Conservation (phyloP, 2,113 vertebrate species). For the Hippocampus mohnikei region DNA sequence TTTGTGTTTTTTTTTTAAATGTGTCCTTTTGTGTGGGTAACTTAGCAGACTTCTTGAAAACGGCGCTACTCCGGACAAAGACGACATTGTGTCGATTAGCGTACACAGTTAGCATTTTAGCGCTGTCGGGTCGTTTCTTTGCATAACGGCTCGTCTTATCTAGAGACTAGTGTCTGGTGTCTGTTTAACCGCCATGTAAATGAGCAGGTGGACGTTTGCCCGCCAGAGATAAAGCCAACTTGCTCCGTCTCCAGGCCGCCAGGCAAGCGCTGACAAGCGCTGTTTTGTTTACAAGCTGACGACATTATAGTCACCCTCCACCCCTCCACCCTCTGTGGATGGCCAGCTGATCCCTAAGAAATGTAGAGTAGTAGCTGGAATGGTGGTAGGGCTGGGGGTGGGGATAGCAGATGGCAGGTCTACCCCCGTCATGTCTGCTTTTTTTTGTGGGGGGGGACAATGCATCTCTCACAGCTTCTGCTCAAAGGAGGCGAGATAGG, state of each 20-base stretch:
- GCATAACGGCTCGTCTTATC: constrained; percentile 4
- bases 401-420: constrained; percentile 75
- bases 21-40: not conserved
- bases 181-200: constrained; percentile 65
- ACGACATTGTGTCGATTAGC: not conserved
- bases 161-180: constrained; percentile 4
- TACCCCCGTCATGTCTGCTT: constrained; percentile 68
- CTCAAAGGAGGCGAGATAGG: constrained; percentile 57
- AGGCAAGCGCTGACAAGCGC: constrained; percentile 23
- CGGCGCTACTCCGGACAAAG: not conserved
- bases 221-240: constrained; percentile 23
- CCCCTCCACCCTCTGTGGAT: constrained; percentile 34
- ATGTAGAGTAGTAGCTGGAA: constrained; percentile 14
- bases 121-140: not conserved
- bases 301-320: not conserved
- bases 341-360: constrained; percentile 55
- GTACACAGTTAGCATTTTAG: not conserved
- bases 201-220: constrained; percentile 43
- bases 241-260: constrained; percentile 1
- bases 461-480: constrained; percentile 70
- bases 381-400: constrained; percentile 33
- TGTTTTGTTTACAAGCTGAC: constrained; percentile 39
- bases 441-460: constrained; percentile 64
- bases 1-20: not conserved
- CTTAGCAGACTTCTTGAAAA: not conserved